A percentile compares a stretch with the other conserved stretches of the same genome.
These are phyloP conservation scores for Caenorhabditis japonica DNA, from an alignment of 2,888 invertebrate species.

Conservation along the genomic window DNA sequence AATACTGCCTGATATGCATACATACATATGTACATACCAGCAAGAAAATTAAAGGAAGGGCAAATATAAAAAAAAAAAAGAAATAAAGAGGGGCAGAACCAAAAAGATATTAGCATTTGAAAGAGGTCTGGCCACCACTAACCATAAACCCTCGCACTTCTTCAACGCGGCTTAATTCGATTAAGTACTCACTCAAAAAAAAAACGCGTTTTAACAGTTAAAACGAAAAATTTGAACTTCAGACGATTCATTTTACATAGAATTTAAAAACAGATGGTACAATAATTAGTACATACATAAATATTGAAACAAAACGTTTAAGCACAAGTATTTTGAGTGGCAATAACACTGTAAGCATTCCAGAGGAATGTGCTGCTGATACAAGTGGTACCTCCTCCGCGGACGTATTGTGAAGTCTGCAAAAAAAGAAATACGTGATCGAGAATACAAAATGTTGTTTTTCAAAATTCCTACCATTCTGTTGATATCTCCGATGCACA, in stretches of 20 bases:
- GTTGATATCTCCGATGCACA: conserved; percentile 94
- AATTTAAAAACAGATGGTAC: too few relatives aligned
- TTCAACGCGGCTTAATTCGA: too few relatives aligned
- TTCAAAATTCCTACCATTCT: conserved; percentile 87
- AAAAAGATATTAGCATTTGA: conserved; percentile 40
- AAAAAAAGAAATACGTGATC: conserved; percentile 66
- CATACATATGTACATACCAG: too few relatives aligned
- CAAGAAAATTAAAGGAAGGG: conserved; percentile 13
- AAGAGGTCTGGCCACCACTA: conserved; percentile 5
- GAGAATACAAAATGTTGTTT: background rate
- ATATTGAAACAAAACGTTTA: conserved; percentile 7
- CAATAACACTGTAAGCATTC: conserved; percentile 81
- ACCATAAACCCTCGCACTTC: too few relatives aligned
- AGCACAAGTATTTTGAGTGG: conserved; percentile 55
- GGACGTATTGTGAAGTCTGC: conserved; percentile 84
- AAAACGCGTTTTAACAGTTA: too few relatives aligned
- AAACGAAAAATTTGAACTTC: too few relatives aligned
- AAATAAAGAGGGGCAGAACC: conserved; percentile 27
- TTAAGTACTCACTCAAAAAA: too few relatives aligned
- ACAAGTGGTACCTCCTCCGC: conserved; percentile 91
- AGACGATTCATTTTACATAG: too few relatives aligned
- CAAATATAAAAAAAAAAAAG: background rate
- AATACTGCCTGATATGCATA: too few relatives aligned
- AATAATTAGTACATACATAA: too few relatives aligned
- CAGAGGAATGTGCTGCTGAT: conserved; percentile 83